These are phyloP conservation scores for Drosophila sechellia DNA, from an alignment of 1,140 invertebrate genomes.

Conservation along the genomic window DNA sequence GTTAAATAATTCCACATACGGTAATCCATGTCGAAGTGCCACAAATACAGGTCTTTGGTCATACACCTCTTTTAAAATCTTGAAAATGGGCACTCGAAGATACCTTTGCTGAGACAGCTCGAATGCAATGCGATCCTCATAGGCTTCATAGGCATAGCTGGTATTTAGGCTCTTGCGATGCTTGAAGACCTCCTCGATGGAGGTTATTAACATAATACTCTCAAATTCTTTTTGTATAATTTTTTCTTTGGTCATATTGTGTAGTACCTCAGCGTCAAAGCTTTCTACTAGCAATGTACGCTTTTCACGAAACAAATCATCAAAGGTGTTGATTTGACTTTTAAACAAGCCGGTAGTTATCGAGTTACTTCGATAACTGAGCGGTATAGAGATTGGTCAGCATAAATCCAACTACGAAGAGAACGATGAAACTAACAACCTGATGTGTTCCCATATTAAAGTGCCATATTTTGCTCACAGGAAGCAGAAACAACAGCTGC, in stretches of 20 bases:
- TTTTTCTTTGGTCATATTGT: not conserved
- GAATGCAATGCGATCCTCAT: slow-evolving; percentile 27
- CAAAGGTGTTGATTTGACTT: slow-evolving; percentile 21
- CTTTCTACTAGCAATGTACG: slow-evolving; percentile 8
- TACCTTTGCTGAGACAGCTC: slow-evolving; percentile 23
- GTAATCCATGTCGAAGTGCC: slow-evolving; percentile 22
- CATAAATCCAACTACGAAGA: slow-evolving; percentile 28
- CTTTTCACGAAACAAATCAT: slow-evolving; percentile 19
- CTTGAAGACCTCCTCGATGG: slow-evolving; percentile 12
- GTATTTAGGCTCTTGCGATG: slow-evolving; percentile 25
- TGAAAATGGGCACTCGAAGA: slow-evolving; percentile 36
- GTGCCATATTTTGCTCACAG: slow-evolving; percentile 6
- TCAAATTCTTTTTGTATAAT: slow-evolving; percentile 16
- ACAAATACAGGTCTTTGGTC: slow-evolving; percentile 28
- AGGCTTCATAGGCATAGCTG: slow-evolving; percentile 16
- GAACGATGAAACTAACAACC: slow-evolving; percentile 8
- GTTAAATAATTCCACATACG: slow-evolving; percentile 27
- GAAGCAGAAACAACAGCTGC: slow-evolving; percentile 22
- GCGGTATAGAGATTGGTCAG: slow-evolving; percentile 29
- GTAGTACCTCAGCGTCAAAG: slow-evolving; percentile 19
- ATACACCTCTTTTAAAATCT: slow-evolving; percentile 17
- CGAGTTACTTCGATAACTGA: slow-evolving; percentile 18
- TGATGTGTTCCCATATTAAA: slow-evolving; percentile 5
- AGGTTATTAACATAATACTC: not conserved
- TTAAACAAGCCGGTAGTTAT: slow-evolving; percentile 32